These are phyloP conservation scores for Muscina levida DNA, from an alignment of 2,888 invertebrate species.

Conservation along the genomic window DNA sequence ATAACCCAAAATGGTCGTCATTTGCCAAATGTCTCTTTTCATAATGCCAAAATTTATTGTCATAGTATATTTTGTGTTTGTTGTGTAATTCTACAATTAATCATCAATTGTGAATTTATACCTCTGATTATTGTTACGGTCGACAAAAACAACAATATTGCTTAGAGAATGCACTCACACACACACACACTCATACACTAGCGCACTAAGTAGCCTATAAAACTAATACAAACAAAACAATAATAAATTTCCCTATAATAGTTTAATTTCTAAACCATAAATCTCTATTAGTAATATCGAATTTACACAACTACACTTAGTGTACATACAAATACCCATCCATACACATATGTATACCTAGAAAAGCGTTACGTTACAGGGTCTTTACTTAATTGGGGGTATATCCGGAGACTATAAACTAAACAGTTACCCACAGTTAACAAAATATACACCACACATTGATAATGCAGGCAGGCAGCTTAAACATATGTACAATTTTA, in stretches of 20 bases:
- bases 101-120: conserved; percentile 52
- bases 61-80: neutral
- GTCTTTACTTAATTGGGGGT: too few relatives aligned
- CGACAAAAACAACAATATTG: conserved; percentile 31
- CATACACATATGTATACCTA: too few relatives aligned
- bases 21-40: neutral
- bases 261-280: conserved; percentile 59
- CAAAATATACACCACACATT: too few relatives aligned
- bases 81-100: conserved; percentile 45
- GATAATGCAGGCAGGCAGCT: too few relatives aligned
- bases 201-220: neutral
- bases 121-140: conserved; percentile 35
- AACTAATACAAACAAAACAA: conserved; percentile 11
- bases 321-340: too few relatives aligned
- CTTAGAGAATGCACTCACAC: conserved; percentile 19
- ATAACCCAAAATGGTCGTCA: neutral
- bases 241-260: conserved; percentile 60
- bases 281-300: conserved; percentile 43
- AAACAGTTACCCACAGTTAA: too few relatives aligned
- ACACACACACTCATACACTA: neutral
- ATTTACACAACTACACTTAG: conserved; percentile 36
- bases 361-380: too few relatives aligned
- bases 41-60: conserved; percentile 28
- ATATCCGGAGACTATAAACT: too few relatives aligned
- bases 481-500: too few relatives aligned